A percentile compares a stretch with the other conserved stretches of the same genome.
Conservation (phyloP, 2,113 vertebrate genomes). For the Canis aureus region DNA sequence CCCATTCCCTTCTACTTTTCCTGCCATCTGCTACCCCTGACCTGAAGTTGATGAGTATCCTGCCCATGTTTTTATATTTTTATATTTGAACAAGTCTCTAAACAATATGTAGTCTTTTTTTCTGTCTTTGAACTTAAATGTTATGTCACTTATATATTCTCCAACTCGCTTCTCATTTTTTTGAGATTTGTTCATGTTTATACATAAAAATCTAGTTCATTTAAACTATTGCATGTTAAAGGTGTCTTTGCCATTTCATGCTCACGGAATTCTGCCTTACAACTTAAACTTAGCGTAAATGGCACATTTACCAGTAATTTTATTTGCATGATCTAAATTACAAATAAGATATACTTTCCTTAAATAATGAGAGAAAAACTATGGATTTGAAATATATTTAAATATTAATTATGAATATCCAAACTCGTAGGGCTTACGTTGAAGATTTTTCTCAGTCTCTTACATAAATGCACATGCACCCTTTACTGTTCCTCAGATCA, state of each 20-base stretch:
- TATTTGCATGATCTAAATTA: slow-evolving; percentile 50
- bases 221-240: neutral
- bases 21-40: neutral
- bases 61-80: neutral
- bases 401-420: neutral
- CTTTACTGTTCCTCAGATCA: neutral
- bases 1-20: neutral
- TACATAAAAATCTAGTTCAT: neutral
- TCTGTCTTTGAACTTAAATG: slow-evolving; percentile 31
- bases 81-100: neutral
- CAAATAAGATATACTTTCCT: slow-evolving; percentile 36
- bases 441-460: neutral
- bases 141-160: neutral
- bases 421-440: neutral
- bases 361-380: neutral
- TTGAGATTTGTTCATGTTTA: neutral
- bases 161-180: slow-evolving; percentile 8
- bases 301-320: slow-evolving; percentile 5
- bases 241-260: slow-evolving; percentile 47
- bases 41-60: neutral
- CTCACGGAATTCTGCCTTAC: neutral
- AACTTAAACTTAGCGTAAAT: slow-evolving; percentile 19
- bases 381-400: slow-evolving; percentile 16
- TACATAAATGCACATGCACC: neutral
- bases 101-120: neutral